Percentiles rank a stretch among this genome's conserved stretches.
Conservation (phyloP, 2,797 vertebrate species). For the Streptopelia turtur region DNA sequence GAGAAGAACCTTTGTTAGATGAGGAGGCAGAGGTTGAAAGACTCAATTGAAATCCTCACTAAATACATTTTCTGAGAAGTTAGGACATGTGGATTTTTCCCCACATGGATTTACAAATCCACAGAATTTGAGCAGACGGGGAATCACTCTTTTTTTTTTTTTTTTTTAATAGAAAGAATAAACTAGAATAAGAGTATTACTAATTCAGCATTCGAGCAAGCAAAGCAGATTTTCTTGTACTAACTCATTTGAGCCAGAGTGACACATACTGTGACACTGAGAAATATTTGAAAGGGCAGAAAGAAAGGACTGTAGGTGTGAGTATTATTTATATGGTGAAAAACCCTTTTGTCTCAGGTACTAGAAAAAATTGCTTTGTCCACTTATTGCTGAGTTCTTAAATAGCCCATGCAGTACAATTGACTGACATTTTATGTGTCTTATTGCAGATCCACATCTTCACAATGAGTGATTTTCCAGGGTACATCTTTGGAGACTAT, state of each 20-base stretch:
- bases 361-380: background rate
- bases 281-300: slow-evolving; percentile 3
- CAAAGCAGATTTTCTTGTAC: slow-evolving; percentile 36
- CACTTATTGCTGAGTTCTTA: background rate
- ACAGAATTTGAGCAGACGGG: background rate
- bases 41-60: slow-evolving; percentile 36
- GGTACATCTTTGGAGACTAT: background rate
- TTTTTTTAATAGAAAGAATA: slow-evolving; percentile 32
- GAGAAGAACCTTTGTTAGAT: slow-evolving; percentile 62
- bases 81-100: slow-evolving; percentile 48
- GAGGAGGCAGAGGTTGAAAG: slow-evolving; percentile 60
- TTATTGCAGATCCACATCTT: background rate
- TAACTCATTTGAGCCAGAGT: background rate
- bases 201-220: background rate
- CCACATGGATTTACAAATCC: slow-evolving; percentile 27
- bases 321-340: background rate
- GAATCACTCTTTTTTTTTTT: slow-evolving; percentile 48
- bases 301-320: background rate
- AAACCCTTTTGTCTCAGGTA: background rate
- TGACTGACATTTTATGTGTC: background rate
- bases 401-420: background rate
- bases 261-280: background rate
- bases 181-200: slow-evolving; percentile 45
- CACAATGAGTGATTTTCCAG: background rate
- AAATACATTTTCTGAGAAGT: slow-evolving; percentile 61